Conservation (phyloP, 2,888 invertebrate species). For the Rapana venosa region DNA sequence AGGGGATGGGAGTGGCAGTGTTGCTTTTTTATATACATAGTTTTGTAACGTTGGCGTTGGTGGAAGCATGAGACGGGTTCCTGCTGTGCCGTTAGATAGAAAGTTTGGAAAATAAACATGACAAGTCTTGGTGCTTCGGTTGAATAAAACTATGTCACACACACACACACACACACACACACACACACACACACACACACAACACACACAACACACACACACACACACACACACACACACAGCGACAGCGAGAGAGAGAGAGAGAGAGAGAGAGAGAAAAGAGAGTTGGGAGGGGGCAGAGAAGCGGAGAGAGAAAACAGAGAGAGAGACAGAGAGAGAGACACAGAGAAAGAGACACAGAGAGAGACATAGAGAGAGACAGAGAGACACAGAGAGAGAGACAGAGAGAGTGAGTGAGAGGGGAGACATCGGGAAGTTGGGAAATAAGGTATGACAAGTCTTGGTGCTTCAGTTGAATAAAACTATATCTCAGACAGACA, state of each 20-base stretch:
- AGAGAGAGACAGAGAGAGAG: not conserved
- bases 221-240: no score
- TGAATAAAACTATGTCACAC: no score
- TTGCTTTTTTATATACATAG: no score
- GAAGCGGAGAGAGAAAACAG: not conserved
- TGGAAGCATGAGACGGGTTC: no score
- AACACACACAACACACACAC: no score
- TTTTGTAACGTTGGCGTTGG: no score
- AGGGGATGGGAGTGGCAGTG: no score
- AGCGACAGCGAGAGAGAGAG: no score
- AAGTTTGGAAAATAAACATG: not conserved
- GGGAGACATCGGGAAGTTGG: not conserved
- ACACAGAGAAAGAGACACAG: not conserved
- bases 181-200: no score
- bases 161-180: no score
- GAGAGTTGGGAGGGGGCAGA: not conserved
- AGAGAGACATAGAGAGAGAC: not conserved
- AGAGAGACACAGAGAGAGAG: not conserved
- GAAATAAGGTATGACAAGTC: not conserved
- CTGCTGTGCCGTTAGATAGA: not conserved
- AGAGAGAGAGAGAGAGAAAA: not conserved
- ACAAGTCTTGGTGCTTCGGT: not conserved
- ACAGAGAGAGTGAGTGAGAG: not conserved
- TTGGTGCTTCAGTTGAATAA: no score
- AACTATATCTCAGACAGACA: not conserved